Base-by-base conservation (phyloP, 2,113 vertebrate species). In the Aphyosemion australe region DNA sequence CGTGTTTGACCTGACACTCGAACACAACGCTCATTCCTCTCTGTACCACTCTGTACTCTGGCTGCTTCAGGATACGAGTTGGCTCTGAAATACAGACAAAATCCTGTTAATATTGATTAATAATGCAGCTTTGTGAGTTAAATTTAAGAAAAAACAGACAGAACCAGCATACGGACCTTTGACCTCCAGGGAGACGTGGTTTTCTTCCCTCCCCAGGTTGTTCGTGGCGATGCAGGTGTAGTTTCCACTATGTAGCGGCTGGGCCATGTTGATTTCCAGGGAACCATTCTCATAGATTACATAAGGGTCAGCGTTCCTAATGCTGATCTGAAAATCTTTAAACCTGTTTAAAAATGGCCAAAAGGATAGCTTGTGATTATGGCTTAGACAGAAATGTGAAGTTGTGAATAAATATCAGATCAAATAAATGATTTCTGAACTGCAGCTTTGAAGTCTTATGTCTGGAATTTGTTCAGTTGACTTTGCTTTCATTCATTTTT, bases 191-290 rank as follows among this genome's bases (percentile, higher is more conserved):
- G 84, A 92, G 51, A 96, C 93, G 13, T 95, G 93, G 84, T 98
- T 98, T 89, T 97, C 95, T 78, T 87, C 92, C 66, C 93, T 92
- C 15, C 96, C 97, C 64, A 96, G 90, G 79, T 93, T 92, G 90
- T 98, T 99, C 59, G 92, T 93, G 81, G 96, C 97, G 49, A 97
- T 92, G 86, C 97, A 99, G 0, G 95, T 97, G 63, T 97, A 98
- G 5, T 93, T 95, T 20, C 95, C 97, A 5, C 92, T 85, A 80
- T 94, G 94, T 37, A 88, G 73, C 21, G 91, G 92, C 54, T 97
- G 95, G 50, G 96, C 95, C 75, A 95, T 93, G 0, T 91, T 89
- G 76, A 99, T 96, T 90, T 97, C 95, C 88, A 99, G 84, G 4
- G 95, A 96, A 26, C 96, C 96, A 0, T 99, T 97, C 37, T 94